Evolutionary conservation across 2,888 invertebrate genomes (phyloP).

Genomic region (Eristalis pertinax): DNA sequence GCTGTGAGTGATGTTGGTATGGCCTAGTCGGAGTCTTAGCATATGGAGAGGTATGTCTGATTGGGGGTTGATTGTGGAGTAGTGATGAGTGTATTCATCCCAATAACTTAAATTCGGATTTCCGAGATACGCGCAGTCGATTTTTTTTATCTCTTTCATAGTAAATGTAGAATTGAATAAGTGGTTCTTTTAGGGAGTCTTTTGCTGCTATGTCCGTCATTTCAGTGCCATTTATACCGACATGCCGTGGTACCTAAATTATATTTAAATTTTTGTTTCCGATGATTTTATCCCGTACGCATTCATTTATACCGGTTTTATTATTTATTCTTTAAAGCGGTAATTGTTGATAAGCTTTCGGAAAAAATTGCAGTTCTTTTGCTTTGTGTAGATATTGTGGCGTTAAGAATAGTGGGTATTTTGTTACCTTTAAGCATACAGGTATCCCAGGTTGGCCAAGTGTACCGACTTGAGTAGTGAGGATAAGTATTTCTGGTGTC

Average conservation of each 20-base stretch:
- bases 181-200: neutral
- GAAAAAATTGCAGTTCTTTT: neutral
- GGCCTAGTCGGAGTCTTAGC: neutral
- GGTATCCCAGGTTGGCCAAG: neutral
- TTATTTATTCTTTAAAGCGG: neutral
- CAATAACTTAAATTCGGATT: neutral
- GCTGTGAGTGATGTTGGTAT: no score
- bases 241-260: constrained; percentile 3
- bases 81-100: neutral
- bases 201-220: neutral
- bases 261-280: constrained; percentile 6
- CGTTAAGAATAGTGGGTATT: neutral
- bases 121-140: neutral
- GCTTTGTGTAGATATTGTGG: neutral
- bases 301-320: no score
- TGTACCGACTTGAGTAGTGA: neutral
- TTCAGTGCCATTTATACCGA: neutral
- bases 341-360: neutral
- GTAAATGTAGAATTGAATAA: neutral
- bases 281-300: no score
- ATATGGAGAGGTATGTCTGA: neutral
- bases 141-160: neutral
- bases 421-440: neutral
- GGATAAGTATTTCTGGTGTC: neutral
- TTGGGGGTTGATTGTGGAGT: neutral